Conservation (phyloP, 2,113 vertebrate genomes). For the Puffinus mauretanicus region DNA sequence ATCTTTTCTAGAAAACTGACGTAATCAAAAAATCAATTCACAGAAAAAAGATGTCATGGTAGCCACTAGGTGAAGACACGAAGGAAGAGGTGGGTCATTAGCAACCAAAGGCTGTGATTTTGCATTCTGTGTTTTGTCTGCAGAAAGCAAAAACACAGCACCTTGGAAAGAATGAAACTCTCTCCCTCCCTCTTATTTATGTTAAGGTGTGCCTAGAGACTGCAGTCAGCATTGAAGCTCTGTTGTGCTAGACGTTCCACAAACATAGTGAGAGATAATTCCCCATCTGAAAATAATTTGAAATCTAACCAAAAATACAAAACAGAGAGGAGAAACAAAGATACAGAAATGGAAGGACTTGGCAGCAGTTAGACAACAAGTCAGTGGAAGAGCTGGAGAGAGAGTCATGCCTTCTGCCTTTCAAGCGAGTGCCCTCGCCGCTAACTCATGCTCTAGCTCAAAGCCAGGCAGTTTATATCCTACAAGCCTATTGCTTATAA, state of each 20-base stretch:
- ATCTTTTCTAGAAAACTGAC: neutral
- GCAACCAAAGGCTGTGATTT: neutral
- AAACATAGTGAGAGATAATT: constrained; percentile 48
- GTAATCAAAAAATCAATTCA: neutral
- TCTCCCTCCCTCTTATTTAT: constrained; percentile 17
- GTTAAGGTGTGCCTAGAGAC: constrained; percentile 14
- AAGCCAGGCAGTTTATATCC: neutral
- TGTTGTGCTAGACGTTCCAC: constrained; percentile 27
- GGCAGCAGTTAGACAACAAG: neutral
- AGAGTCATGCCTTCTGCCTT: neutral
- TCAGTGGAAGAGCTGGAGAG: neutral
- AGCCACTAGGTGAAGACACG: neutral
- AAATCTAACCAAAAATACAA: constrained; percentile 33
- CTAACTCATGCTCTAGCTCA: neutral
- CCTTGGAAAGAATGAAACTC: constrained; percentile 27
- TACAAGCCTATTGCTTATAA: neutral
- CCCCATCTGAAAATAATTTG: constrained; percentile 43
- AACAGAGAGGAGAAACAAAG: constrained; percentile 22
- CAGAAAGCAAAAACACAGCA: neutral
- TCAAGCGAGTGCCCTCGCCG: neutral
- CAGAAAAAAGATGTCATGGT: neutral
- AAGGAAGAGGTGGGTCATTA: neutral
- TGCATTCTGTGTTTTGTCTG: neutral
- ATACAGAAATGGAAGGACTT: neutral
- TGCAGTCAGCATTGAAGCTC: neutral